These are phyloP conservation scores for Elephantulus edwardii DNA, from an alignment of 2,113 vertebrate genomes.

Conservation along the genomic window DNA sequence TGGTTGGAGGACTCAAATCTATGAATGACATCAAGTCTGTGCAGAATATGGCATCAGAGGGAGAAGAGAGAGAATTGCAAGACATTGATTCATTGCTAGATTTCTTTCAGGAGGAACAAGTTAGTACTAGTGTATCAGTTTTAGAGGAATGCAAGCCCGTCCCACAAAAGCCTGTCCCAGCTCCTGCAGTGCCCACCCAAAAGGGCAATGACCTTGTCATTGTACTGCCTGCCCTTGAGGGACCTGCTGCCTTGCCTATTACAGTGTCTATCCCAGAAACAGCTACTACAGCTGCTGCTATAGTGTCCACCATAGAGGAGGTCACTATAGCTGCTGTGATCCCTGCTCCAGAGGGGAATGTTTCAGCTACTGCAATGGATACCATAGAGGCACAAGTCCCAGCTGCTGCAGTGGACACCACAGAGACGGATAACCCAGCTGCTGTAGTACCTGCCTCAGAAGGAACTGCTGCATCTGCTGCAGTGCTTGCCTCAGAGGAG, in stretches of 20 bases:
- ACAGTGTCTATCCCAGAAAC: neutral
- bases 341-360: neutral
- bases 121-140: conserved; percentile 15
- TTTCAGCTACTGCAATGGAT: neutral
- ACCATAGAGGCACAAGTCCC: neutral
- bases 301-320: neutral
- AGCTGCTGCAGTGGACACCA: neutral
- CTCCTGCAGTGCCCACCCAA: neutral
- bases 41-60: neutral
- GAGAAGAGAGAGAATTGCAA: conserved; percentile 54
- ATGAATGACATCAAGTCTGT: neutral
- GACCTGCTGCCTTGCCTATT: neutral
- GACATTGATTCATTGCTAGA: conserved; percentile 66
- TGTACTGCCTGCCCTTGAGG: conserved; percentile 5
- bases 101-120: conserved; percentile 36
- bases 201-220: neutral
- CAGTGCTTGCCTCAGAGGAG: neutral
- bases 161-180: neutral
- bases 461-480: neutral
- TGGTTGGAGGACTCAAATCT: conserved; percentile 41
- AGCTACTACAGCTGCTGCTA: neutral
- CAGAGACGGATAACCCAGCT: neutral
- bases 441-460: neutral
- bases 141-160: conserved; percentile 26
- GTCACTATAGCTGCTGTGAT: neutral